These are phyloP conservation scores for Therioaphis trifolii DNA, from an alignment of 2,888 invertebrate species.

Conservation along the genomic window DNA sequence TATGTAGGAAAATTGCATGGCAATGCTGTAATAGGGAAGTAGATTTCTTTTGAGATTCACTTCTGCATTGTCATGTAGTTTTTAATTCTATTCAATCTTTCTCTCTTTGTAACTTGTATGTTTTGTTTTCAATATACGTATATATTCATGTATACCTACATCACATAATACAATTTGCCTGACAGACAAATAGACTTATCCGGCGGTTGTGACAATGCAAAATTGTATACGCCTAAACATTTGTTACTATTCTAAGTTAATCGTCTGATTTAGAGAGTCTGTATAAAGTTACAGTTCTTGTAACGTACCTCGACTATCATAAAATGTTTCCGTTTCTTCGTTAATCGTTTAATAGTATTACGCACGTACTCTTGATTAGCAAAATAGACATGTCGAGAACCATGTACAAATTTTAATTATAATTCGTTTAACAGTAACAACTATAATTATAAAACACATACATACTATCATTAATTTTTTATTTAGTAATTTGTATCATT, in stretches of 20 bases:
- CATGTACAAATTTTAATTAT: neutral
- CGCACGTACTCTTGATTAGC: neutral
- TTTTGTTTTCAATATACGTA: slow-evolving; percentile 46
- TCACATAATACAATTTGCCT: slow-evolving; percentile 22
- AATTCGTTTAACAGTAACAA: neutral
- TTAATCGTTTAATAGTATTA: neutral
- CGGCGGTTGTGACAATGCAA: slow-evolving; percentile 32
- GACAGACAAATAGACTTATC: slow-evolving; percentile 38
- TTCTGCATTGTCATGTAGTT: slow-evolving; percentile 46
- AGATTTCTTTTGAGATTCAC: slow-evolving; percentile 45
- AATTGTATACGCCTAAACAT: slow-evolving; percentile 20
- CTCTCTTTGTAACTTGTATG: slow-evolving; percentile 19
- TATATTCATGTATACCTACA: neutral
- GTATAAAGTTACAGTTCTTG: neutral
- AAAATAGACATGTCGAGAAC: neutral
- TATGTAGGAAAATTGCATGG: slow-evolving; percentile 1
- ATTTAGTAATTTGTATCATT: too few species aligned
- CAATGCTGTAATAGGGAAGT: slow-evolving; percentile 23
- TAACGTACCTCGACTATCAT: neutral
- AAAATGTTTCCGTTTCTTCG: neutral
- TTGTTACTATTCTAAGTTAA: slow-evolving; percentile 32
- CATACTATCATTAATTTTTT: too few species aligned
- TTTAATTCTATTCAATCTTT: slow-evolving; percentile 42
- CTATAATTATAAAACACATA: neutral
- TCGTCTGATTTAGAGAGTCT: slow-evolving; percentile 19